Evolutionary conservation across 2,113 vertebrate genomes (phyloP), one percentile per base, ranked within the genome.

Genomic region (Synchiropus splendidus): DNA sequence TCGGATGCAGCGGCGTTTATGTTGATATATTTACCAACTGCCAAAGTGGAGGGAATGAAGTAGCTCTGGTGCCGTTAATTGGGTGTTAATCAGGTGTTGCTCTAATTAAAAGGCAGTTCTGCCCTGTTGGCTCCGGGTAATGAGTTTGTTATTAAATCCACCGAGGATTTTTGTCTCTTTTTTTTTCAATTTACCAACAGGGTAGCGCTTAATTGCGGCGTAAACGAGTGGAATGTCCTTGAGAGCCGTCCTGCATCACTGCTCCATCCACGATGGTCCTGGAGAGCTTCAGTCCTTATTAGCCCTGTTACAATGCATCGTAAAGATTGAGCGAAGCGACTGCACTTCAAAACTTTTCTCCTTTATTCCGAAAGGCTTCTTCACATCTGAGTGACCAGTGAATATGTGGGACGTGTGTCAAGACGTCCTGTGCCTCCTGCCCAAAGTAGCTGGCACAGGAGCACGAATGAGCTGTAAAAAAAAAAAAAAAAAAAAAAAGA

Each of bases 51-150:
- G 64, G 64, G 72, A 85, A 79, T 75, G 70, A 77, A 84, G 60
- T 77, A 67, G 65, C 77, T 72, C 70, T 72, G 58, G 58, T 66
- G 73, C 54, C 72, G 74, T 74, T 83, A 85, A 84, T 83, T 85
- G 78, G 71, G 75, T 65, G 74, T 82, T 85, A 87, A 84, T 86
- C 81, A 84, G 79, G 77, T 81, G 77, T 75, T 78, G 81, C 75
- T 81, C 82, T 85, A 85, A 86, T 85, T 85, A 85, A 84, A 84
- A 80, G 72, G 72, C 77, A 78, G 78, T 85, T 85, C 74, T 63
- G 46, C 75, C 77, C 79, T 81, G 75, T 84, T 84, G 79, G 79
- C 71, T 44, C 49, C 69, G 66, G 64, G 59, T 86, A 85, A 85
- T 85, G 79, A 81, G 78, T 83, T 83, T 80, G 74, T 81, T 84